Evolutionary conservation across 2,113 vertebrate species (phyloP), one percentile per base, ranked within the genome.

Genomic region (Callionymus lyra): DNA sequence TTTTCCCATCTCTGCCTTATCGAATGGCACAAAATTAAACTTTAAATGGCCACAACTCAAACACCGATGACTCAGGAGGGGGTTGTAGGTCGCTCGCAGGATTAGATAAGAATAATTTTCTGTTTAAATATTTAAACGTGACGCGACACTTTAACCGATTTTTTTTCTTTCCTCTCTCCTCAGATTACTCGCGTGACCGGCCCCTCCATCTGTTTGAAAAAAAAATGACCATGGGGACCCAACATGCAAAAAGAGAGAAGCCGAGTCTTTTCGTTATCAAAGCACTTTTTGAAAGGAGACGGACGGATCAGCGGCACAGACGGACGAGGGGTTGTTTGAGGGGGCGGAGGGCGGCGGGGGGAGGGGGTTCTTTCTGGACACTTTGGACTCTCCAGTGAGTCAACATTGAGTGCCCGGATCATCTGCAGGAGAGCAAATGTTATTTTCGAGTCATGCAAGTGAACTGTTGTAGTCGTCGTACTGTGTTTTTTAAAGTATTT

Each of bases 161-260:
- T 4, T 27, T 5, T 27, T 27, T 8, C 21, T 27, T 27, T 27
- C 21, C 21, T 34, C 10, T 15, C 10, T 54, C 16, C 6, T 40
- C 65, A 86, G 84, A 61, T 10, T 85, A 44, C 59, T 58, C 16
- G 76, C 76, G 59, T 84, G 80, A 83, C 14, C 8, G 21, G 16
- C 47, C 39, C 56, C 11, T 0, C 46, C 43, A 68, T 14, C 11
- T 45, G 52, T n/a, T n/a, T n/a, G n/a, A n/a, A n/a, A n/a, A n/a
- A n/a, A n/a, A n/a, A n/a, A 44, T 67, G 58, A 63, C 41, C 21
- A 59, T 32, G 19, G 65, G 67, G 74, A 74, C 63, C 67, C 44
- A 53, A 40, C 47, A 32, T 15, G 47, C 53, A 59, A 43, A 59
- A 45, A n/a, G 44, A 4, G 17, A 62, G 55, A 50, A 58, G 68